Conservation (phyloP, 2,888 invertebrate species). For the Copidosoma aretas region DNA sequence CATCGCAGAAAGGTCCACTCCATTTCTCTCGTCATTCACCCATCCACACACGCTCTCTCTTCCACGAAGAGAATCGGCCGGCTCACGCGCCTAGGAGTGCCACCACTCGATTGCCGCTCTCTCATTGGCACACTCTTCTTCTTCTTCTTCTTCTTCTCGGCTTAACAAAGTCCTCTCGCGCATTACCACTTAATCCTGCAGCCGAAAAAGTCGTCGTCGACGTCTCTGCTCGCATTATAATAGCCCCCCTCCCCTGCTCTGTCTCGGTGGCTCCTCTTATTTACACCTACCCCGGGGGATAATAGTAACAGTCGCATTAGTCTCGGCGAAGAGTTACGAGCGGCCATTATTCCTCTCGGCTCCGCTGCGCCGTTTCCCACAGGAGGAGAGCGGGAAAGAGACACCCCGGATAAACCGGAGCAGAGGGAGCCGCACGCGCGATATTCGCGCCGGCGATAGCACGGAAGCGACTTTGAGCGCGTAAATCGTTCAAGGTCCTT, state of each 20-base stretch:
- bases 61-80: slow-evolving; percentile 12
- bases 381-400: slow-evolving; percentile 24
- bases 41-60: slow-evolving; percentile 9
- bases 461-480: slow-evolving; percentile 28
- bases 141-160: slow-evolving; percentile 1
- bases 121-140: slow-evolving; percentile 10
- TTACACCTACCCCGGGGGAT: slow-evolving; percentile 40
- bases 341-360: slow-evolving; percentile 37
- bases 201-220: slow-evolving; percentile 1
- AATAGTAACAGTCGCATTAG: slow-evolving; percentile 45
- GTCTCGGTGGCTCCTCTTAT: slow-evolving; percentile 34
- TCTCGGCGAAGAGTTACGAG: slow-evolving; percentile 42
- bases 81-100: neutral
- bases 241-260: neutral
- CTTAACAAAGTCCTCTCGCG: slow-evolving; percentile 31
- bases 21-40: slow-evolving; percentile 27
- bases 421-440: neutral
- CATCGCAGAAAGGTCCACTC: slow-evolving; percentile 9
- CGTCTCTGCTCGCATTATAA: slow-evolving; percentile 1
- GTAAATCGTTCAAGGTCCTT: slow-evolving; percentile 25
- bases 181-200: slow-evolving; percentile 41
- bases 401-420: neutral
- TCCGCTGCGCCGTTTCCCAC: slow-evolving; percentile 36
- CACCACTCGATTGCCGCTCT: slow-evolving; percentile 2
- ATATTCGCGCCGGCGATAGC: neutral